Conservation (phyloP, 1,140 invertebrate species). For the Hirudo medicinalis region DNA sequence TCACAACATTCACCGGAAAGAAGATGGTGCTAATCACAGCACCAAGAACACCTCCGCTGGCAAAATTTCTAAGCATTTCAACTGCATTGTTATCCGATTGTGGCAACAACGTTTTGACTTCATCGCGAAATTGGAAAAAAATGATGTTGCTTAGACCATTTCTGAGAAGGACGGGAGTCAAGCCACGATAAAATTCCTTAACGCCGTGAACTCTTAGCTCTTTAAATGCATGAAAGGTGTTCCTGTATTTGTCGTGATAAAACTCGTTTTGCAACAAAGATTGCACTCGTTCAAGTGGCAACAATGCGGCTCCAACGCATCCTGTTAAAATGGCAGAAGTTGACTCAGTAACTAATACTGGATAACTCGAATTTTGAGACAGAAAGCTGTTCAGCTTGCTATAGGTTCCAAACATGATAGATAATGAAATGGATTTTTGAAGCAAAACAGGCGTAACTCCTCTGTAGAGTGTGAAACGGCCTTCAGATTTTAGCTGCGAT, state of each 20-base stretch:
- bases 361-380: conserved; percentile 31
- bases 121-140: conserved; percentile 75
- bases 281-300: conserved; percentile 90
- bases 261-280: conserved; percentile 73
- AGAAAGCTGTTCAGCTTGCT: conserved; percentile 62
- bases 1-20: conserved; percentile 95
- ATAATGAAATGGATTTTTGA: conserved; percentile 79
- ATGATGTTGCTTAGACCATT: conserved; percentile 74
- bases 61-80: conserved; percentile 54
- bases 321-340: conserved; percentile 60
- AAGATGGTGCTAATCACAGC: conserved; percentile 82
- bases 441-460: conserved; percentile 84
- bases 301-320: conserved; percentile 66
- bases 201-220: conserved; percentile 53
- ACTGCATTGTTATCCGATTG: conserved; percentile 19
- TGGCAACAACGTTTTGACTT: conserved; percentile 51
- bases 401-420: conserved; percentile 91
- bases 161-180: conserved; percentile 65
- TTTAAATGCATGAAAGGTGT: conserved; percentile 70
- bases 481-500: conserved; percentile 60
- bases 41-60: conserved; percentile 83
- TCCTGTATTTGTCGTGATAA: conserved; percentile 70
- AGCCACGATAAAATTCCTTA: conserved; percentile 50
- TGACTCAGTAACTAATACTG: conserved; percentile 44
- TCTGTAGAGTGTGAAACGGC: conserved; percentile 68